Evolutionary conservation across 2,113 vertebrate species (phyloP).

Genomic region (Pterophyllum scalare): DNA sequence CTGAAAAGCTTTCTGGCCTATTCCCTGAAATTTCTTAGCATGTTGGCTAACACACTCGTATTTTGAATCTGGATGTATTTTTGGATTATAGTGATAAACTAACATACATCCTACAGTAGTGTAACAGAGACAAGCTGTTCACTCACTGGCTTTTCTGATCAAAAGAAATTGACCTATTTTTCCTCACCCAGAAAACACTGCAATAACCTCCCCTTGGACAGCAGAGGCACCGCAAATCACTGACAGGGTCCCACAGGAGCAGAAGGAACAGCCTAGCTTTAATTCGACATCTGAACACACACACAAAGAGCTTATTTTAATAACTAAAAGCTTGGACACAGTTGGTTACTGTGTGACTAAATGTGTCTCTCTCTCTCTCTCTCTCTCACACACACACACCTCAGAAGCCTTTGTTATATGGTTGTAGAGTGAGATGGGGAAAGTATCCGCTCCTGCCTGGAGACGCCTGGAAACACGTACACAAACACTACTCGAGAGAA

Average conservation of each 20-base stretch:
- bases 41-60: not conserved
- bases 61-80: not conserved
- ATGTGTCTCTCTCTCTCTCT: not conserved
- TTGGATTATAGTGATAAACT: not conserved
- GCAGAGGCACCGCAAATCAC: conserved; percentile 36
- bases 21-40: not conserved
- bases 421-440: conserved; percentile 21
- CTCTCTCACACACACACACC: not conserved
- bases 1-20: no score
- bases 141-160: not conserved
- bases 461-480: conserved; percentile 41
- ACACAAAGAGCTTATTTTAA: conserved; percentile 31
- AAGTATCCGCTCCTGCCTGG: conserved; percentile 42
- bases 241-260: conserved; percentile 35
- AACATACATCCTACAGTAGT: no score
- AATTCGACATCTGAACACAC: conserved; percentile 32
- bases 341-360: conserved; percentile 36
- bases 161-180: conserved; percentile 45
- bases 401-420: conserved; percentile 48
- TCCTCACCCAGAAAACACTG: conserved; percentile 35
- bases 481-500: conserved; percentile 34
- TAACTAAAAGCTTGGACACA: conserved; percentile 23
- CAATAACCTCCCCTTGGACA: conserved; percentile 25
- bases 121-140: not conserved
- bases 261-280: conserved; percentile 15